Evolutionary conservation across 1,140 invertebrate genomes (phyloP).

Genomic region (Zaprionus ornatus): DNA sequence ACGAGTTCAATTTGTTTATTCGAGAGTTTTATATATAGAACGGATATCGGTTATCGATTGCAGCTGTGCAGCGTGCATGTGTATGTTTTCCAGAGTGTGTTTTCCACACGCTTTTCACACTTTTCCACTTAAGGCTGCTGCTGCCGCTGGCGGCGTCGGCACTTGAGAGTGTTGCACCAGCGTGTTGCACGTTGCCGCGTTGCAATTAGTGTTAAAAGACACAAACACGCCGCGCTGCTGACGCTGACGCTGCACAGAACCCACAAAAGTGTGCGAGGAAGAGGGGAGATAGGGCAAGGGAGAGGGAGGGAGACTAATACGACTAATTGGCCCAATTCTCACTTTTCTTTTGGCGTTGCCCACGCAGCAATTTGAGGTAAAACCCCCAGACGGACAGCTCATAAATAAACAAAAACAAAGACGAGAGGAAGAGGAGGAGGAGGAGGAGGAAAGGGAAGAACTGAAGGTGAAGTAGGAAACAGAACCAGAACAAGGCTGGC

Average conservation of each 20-base stretch:
- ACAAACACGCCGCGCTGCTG: conserved; percentile 53
- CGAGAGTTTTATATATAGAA: not conserved
- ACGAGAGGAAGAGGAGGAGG: not conserved
- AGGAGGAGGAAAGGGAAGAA: no score
- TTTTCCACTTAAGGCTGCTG: conserved; percentile 18
- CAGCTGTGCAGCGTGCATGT: not conserved
- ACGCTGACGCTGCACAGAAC: conserved; percentile 16
- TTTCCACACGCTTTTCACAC: conserved; percentile 1
- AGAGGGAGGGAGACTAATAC: conserved; percentile 63
- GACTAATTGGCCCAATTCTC: conserved; percentile 81
- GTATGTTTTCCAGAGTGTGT: not conserved
- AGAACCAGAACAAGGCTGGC: conserved; percentile 72
- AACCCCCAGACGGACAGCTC: conserved; percentile 47
- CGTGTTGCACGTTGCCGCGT: conserved; percentile 37
- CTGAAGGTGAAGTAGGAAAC: conserved; percentile 40
- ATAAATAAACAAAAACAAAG: conserved; percentile 71
- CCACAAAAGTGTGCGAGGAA: not conserved
- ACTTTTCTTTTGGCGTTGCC: conserved; percentile 51
- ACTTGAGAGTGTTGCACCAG: conserved; percentile 59
- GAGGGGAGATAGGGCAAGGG: not conserved
- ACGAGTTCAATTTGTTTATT: conserved; percentile 9
- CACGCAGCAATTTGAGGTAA: conserved; percentile 45
- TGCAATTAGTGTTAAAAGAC: conserved; percentile 80
- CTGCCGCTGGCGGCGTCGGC: conserved; percentile 18
- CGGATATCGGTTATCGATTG: not conserved